phyloP scores from a whole-genome alignment of 2,888 invertebrate species.

The Eupithecia tripunctaria region DNA sequence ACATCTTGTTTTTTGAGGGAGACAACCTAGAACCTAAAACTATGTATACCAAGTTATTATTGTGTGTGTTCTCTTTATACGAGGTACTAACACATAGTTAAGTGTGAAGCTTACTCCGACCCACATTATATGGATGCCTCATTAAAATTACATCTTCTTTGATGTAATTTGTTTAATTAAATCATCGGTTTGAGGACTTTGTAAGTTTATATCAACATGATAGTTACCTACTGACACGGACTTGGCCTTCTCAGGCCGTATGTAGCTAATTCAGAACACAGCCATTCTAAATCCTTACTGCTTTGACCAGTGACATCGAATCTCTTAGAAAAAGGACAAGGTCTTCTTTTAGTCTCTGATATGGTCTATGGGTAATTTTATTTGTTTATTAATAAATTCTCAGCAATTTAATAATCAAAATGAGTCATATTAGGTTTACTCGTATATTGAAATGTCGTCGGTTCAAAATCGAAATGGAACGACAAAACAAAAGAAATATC shows the following conservation, averaged over 20 bases:
- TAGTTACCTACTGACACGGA: neutral
- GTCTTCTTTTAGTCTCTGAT: neutral
- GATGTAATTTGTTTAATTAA: neutral
- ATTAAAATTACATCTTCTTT: neutral
- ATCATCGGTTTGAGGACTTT: neutral
- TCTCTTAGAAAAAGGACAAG: conserved; percentile 3
- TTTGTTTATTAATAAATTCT: neutral
- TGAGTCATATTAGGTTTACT: too few species aligned
- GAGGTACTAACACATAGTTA: too few species aligned
- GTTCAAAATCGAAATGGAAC: neutral
- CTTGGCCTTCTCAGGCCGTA: conserved; percentile 51
- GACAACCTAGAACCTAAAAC: neutral
- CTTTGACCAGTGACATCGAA: neutral
- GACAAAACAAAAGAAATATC: neutral
- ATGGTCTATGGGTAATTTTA: neutral
- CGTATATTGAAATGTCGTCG: neutral
- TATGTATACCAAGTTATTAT: too few species aligned
- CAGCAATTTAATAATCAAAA: neutral
- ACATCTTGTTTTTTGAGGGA: neutral
- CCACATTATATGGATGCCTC: neutral
- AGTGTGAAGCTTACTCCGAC: neutral
- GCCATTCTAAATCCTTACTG: conserved; percentile 22
- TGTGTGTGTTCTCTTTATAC: too few species aligned
- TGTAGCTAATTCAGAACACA: conserved; percentile 50
- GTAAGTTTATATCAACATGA: neutral